These are phyloP conservation scores for Oryzias curvinotus DNA, from an alignment of 2,113 vertebrate genomes.

Conservation along the genomic window DNA sequence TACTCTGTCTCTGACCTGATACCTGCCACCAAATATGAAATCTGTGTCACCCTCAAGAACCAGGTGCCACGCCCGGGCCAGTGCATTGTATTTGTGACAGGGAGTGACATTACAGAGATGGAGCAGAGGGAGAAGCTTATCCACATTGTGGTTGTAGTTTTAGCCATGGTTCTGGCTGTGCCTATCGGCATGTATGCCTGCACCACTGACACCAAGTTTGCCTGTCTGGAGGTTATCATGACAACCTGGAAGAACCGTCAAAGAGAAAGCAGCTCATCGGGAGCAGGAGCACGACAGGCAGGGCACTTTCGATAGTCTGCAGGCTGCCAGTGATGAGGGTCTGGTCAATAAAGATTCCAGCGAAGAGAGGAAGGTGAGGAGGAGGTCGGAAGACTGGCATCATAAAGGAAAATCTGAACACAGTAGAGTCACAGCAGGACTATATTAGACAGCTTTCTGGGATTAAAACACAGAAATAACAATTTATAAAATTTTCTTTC, in stretches of 20 bases:
- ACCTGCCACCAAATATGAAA: conserved; percentile 87
- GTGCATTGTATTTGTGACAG: conserved; percentile 88
- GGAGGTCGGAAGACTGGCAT: conserved; percentile 65
- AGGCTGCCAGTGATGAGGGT: conserved; percentile 78
- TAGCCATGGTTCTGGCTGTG: conserved; percentile 85
- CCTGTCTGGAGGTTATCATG: conserved; percentile 72
- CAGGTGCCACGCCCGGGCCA: conserved; percentile 77
- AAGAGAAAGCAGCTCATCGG: conserved; percentile 35
- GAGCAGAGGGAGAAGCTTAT: conserved; percentile 87
- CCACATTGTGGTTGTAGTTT: conserved; percentile 87
- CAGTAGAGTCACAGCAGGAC: conserved; percentile 70
- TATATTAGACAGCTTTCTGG: conserved; percentile 70
- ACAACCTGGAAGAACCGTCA: conserved; percentile 62
- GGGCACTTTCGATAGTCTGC: conserved; percentile 80
- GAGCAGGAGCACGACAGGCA: conserved; percentile 63
- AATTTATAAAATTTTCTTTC: background rate
- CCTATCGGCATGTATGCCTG: conserved; percentile 86
- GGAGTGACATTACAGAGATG: conserved; percentile 81
- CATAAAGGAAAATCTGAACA: conserved; percentile 60
- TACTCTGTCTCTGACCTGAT: conserved; percentile 83
- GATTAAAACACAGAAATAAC: conserved; percentile 2
- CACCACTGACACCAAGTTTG: conserved; percentile 77
- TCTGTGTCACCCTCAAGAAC: conserved; percentile 83
- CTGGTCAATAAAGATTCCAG: conserved; percentile 73
- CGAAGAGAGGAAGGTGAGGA: conserved; percentile 59